Evolutionary conservation across 1,140 invertebrate genomes (phyloP).

Genomic region (Carposina sasakii): DNA sequence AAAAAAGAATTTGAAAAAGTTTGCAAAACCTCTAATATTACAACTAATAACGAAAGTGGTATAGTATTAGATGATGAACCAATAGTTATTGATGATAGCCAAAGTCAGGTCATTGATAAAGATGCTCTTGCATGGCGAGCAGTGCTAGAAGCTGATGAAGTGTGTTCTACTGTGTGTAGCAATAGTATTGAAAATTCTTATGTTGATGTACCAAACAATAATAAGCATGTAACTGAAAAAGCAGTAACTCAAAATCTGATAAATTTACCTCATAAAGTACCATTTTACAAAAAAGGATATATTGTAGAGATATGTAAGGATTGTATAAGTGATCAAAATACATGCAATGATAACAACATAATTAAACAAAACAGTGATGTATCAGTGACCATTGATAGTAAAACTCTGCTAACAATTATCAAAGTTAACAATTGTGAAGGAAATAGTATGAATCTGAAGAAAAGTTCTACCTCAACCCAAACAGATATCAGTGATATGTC

Average conservation of each 20-base stretch:
- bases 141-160: constrained; percentile 39
- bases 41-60: constrained; percentile 45
- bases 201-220: neutral
- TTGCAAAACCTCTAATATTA: constrained; percentile 8
- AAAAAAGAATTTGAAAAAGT: constrained; percentile 1
- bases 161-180: neutral
- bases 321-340: neutral
- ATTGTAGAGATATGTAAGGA: constrained; percentile 30
- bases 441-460: constrained; percentile 8
- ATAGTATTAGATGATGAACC: constrained; percentile 42
- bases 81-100: constrained; percentile 38
- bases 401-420: constrained; percentile 35
- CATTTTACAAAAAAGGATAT: constrained; percentile 44
- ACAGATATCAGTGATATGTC: constrained; percentile 24
- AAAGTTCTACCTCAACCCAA: constrained; percentile 37
- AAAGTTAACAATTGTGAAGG: constrained; percentile 21
- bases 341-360: neutral
- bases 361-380: constrained; percentile 20
- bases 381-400: constrained; percentile 36
- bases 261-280: constrained; percentile 29
- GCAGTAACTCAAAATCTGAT: neutral
- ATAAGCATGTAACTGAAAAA: neutral
- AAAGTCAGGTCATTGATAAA: constrained; percentile 41
- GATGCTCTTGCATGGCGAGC: constrained; percentile 44
- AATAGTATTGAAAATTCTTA: no score